Percentiles rank a stretch among this genome's conserved stretches.
Conservation (phyloP, 2,888 invertebrate genomes). For the Pelosia muscerda region DNA sequence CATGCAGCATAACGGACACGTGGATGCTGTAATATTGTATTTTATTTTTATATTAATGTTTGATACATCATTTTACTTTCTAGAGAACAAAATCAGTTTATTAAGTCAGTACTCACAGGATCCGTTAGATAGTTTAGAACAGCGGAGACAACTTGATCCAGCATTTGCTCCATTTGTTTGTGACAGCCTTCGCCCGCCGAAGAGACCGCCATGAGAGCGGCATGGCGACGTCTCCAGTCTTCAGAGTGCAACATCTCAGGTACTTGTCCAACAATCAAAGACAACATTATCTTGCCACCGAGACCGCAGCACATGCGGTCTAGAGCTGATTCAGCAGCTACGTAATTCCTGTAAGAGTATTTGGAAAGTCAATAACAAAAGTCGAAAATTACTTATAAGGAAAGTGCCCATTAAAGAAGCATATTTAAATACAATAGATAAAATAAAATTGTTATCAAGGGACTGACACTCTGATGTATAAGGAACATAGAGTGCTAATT, state of each 20-base stretch:
- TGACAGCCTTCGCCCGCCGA: constrained; percentile 99
- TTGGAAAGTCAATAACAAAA: background rate
- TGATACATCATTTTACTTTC: background rate
- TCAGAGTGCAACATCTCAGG: constrained; percentile 94
- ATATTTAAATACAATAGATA: background rate
- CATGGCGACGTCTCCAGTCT: constrained; percentile 97
- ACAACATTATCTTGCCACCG: constrained; percentile 96
- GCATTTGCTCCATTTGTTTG: constrained; percentile 98
- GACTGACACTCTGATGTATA: constrained; percentile 78
- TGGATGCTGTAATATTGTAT: constrained; percentile 89
- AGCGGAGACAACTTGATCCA: constrained; percentile 97
- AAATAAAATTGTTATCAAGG: constrained; percentile 68
- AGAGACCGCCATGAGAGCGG: constrained; percentile 99
- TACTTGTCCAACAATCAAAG: constrained; percentile 94
- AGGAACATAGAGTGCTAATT: constrained; percentile 77
- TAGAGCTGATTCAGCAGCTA: constrained; percentile 98
- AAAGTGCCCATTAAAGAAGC: background rate
- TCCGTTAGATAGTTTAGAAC: constrained; percentile 95
- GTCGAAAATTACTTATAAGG: background rate
- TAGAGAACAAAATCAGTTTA: background rate
- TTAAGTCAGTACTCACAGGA: constrained; percentile 86
- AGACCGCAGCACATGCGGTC: constrained; percentile 99
- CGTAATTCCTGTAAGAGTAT: constrained; percentile 91
- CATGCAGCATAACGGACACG: constrained; percentile 98
- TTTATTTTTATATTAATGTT: constrained; percentile 3